Percentiles rank a stretch among this genome's conserved stretches.
phyloP scores from a whole-genome alignment of 2,888 invertebrate genomes.

The Ophioninae sp. region DNA sequence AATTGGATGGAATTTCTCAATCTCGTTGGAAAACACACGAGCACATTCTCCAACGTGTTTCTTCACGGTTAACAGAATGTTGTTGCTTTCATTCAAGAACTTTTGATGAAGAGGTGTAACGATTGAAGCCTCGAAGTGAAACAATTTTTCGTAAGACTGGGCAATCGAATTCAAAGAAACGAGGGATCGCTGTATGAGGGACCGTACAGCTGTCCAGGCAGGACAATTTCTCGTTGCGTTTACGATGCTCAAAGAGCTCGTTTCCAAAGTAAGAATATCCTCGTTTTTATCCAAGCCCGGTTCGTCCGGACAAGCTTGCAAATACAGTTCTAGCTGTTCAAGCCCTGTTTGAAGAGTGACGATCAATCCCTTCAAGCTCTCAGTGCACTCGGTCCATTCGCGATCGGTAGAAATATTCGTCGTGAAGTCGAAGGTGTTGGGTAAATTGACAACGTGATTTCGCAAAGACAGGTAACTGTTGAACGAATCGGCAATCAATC shows the following conservation, averaged over 20 bases:
- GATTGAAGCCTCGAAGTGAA: constrained; percentile 54
- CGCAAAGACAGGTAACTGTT: constrained; percentile 68
- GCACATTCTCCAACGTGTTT: constrained; percentile 60
- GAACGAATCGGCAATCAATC: constrained; percentile 83
- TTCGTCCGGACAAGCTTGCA: constrained; percentile 85
- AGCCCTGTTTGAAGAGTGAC: constrained; percentile 83
- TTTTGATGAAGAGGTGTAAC: constrained; percentile 69
- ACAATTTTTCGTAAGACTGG: constrained; percentile 60
- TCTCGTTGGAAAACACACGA: constrained; percentile 61
- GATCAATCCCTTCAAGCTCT: constrained; percentile 82
- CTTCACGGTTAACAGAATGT: constrained; percentile 63
- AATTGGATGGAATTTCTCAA: constrained; percentile 73
- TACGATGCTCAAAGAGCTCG: constrained; percentile 67
- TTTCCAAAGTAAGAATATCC: constrained; percentile 68
- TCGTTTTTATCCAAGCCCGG: constrained; percentile 66
- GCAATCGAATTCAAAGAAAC: constrained; percentile 63
- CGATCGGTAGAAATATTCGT: constrained; percentile 75
- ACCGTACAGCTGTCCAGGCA: constrained; percentile 69
- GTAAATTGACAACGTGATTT: constrained; percentile 70
- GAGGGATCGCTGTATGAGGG: constrained; percentile 68
- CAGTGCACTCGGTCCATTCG: constrained; percentile 79
- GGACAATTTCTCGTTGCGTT: constrained; percentile 70
- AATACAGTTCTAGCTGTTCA: constrained; percentile 86
- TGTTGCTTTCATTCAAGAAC: constrained; percentile 67
- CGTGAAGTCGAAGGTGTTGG: constrained; percentile 76